A percentile compares a stretch with the other conserved stretches of the same genome.
These are phyloP conservation scores for Sanderia malayensis DNA, from an alignment of 30 jellyfish, hydroid and myxozoan genomes.

Conservation along the genomic window DNA sequence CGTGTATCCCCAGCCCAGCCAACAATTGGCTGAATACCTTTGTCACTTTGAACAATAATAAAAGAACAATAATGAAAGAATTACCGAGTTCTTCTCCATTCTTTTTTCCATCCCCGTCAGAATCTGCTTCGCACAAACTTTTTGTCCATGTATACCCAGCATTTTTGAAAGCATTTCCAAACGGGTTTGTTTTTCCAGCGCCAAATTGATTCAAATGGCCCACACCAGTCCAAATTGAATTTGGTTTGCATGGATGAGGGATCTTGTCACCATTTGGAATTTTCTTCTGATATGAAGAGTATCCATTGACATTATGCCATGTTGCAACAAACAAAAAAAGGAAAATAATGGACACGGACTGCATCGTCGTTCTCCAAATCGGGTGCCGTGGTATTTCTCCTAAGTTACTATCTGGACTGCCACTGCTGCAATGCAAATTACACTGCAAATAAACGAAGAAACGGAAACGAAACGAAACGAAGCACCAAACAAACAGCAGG, in stretches of 20 bases:
- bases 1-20: too few relatives aligned
- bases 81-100: constrained; percentile 74
- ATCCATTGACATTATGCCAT: not conserved
- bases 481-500: too few relatives aligned
- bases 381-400: too few relatives aligned
- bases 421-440: too few relatives aligned
- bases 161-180: constrained; percentile 46
- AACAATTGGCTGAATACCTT: too few relatives aligned
- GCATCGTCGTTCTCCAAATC: too few relatives aligned
- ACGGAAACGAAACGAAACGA: too few relatives aligned
- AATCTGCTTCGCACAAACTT: constrained; percentile 53
- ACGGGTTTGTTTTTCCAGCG: constrained; percentile 65
- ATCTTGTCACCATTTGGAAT: constrained; percentile 67
- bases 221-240: constrained; percentile 62
- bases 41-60: too few relatives aligned
- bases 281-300: constrained; percentile 14
- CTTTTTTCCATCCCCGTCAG: constrained; percentile 59
- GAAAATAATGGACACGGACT: not conserved
- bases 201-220: constrained; percentile 56
- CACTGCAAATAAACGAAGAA: too few relatives aligned
- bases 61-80: too few relatives aligned
- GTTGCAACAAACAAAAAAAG: not conserved
- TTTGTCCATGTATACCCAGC: constrained; percentile 67
- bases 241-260: constrained; percentile 62
- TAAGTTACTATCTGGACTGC: too few relatives aligned